Evolutionary conservation across 1,140 invertebrate genomes (phyloP).

Genomic region (Rhyzopertha dominica): DNA sequence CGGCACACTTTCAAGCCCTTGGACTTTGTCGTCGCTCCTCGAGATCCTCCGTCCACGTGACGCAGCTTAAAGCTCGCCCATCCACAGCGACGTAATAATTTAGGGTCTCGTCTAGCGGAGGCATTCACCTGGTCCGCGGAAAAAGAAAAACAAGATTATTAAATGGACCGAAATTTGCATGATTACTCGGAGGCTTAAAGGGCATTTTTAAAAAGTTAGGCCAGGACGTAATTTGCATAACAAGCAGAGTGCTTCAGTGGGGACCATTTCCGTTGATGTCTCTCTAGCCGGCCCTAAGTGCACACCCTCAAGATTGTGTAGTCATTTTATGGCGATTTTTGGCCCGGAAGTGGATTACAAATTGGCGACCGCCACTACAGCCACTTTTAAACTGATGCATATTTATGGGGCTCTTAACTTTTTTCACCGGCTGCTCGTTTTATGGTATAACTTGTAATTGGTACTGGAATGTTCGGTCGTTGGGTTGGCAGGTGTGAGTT

Average conservation of each 20-base stretch:
- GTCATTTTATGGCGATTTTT: slow-evolving; percentile 20
- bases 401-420: too few species aligned
- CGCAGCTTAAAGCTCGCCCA: too few species aligned
- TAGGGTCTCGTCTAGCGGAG: background rate
- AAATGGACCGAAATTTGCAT: slow-evolving; percentile 34
- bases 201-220: slow-evolving; percentile 30
- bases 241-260: slow-evolving; percentile 18
- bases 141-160: background rate
- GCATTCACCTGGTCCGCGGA: background rate
- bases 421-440: too few species aligned
- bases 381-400: too few species aligned
- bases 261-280: slow-evolving; percentile 26
- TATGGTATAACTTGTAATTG: too few species aligned
- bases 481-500: too few species aligned
- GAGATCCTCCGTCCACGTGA: too few species aligned
- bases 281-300: too few species aligned
- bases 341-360: slow-evolving; percentile 17
- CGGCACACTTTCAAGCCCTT: too few species aligned
- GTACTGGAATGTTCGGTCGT: too few species aligned
- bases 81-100: background rate
- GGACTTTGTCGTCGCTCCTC: too few species aligned
- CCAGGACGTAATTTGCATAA: slow-evolving; percentile 28
- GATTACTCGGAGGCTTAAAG: slow-evolving; percentile 25
- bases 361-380: slow-evolving; percentile 14
- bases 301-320: slow-evolving; percentile 20